Conservation (phyloP, 2,797 vertebrate genomes). For the Alca torda region DNA sequence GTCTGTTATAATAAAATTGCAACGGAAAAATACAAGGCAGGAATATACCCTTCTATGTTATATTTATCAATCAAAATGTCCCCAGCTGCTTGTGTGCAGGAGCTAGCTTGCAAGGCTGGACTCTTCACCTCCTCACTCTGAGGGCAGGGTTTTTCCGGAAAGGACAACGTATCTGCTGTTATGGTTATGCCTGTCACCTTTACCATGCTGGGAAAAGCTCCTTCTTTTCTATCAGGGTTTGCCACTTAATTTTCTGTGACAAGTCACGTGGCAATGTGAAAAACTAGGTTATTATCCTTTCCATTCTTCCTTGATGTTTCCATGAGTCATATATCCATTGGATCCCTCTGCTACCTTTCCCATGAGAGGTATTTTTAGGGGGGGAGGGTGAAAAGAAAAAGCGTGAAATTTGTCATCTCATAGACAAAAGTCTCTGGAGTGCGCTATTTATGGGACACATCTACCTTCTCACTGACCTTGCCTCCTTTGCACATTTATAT, state of each 20-base stretch:
- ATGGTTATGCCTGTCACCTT: background rate
- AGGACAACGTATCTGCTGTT: background rate
- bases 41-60: background rate
- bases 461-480: constrained; percentile 43
- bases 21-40: background rate
- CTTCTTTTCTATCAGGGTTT: background rate
- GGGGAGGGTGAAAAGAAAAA: background rate
- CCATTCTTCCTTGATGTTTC: background rate
- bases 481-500: background rate
- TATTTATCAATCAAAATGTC: background rate
- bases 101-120: background rate
- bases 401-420: background rate
- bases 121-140: background rate
- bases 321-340: background rate
- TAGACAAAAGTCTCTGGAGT: background rate
- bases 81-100: background rate
- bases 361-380: background rate
- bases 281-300: constrained; percentile 9
- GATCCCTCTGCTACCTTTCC: background rate
- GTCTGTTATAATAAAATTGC: background rate
- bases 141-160: background rate
- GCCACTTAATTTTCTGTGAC: background rate
- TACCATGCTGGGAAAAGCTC: background rate
- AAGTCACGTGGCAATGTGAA: background rate
- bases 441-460: background rate